phyloP scores from a whole-genome alignment of 2,888 invertebrate species.

The Gryllus longicercus region DNA sequence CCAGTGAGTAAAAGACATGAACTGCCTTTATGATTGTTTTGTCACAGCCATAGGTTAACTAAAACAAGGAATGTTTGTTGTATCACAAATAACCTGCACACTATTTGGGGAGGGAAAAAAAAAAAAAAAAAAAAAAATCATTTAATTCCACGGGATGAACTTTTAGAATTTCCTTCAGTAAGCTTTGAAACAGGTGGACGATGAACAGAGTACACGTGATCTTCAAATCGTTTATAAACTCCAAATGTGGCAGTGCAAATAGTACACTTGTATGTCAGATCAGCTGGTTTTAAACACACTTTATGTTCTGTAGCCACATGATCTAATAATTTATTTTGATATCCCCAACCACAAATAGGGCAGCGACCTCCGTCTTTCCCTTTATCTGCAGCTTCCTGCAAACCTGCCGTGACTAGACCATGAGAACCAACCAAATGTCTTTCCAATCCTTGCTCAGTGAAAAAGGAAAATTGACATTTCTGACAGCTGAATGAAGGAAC shows the following conservation, averaged over 20 bases:
- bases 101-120: too few relatives aligned
- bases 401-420: not conserved
- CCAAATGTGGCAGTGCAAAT: not conserved
- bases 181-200: not conserved
- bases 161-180: not conserved
- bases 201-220: not conserved
- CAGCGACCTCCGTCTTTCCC: not conserved
- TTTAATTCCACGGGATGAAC: not conserved
- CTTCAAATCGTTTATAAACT: not conserved
- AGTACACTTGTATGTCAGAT: not conserved
- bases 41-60: too few relatives aligned
- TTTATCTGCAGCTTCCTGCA: conserved; percentile 1
- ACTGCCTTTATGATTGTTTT: too few relatives aligned
- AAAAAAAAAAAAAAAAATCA: not conserved
- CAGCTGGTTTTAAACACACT: not conserved
- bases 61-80: too few relatives aligned
- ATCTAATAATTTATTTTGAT: conserved; percentile 3
- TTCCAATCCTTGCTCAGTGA: conserved; percentile 8
- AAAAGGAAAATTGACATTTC: not conserved
- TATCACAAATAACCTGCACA: too few relatives aligned
- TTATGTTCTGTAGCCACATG: not conserved
- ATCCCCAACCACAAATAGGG: not conserved
- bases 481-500: not conserved
- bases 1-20: too few relatives aligned
- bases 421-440: not conserved